Evolutionary conservation across 1,140 invertebrate genomes (phyloP).

Genomic region (Leucophenga varia): DNA sequence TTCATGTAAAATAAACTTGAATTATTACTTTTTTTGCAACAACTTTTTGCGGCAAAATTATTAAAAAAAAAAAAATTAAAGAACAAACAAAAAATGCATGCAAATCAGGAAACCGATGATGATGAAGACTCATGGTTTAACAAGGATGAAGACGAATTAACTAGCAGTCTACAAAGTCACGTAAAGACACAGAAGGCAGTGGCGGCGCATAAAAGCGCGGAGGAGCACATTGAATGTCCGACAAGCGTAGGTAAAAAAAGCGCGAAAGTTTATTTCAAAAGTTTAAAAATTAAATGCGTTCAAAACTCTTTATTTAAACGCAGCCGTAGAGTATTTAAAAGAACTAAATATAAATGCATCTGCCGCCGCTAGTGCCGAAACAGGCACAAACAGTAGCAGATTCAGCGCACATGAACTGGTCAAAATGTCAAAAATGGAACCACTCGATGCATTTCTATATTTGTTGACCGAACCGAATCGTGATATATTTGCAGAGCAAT

Average conservation of each 20-base stretch:
- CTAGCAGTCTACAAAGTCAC: conserved; percentile 24
- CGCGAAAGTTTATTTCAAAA: background rate
- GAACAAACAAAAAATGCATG: too few relatives aligned
- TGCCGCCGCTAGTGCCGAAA: background rate
- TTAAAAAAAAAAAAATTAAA: too few relatives aligned
- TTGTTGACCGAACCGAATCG: conserved; percentile 33
- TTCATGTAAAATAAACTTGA: too few relatives aligned
- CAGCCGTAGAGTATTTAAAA: conserved; percentile 5
- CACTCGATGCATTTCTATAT: conserved; percentile 48
- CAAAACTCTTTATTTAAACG: background rate
- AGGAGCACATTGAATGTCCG: conserved; percentile 18
- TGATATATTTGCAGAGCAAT: conserved; percentile 34
- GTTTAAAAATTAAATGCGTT: background rate
- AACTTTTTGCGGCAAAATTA: too few relatives aligned
- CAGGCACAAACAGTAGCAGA: conserved; percentile 1
- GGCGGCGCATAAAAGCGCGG: conserved; percentile 6
- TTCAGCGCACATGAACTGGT: conserved; percentile 25
- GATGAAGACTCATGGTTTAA: conserved; percentile 48
- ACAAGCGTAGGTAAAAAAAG: conserved; percentile 1
- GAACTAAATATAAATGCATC: conserved; percentile 9
- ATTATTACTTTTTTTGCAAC: too few relatives aligned
- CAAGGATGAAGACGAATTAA: conserved; percentile 40
- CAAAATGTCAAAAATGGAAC: conserved; percentile 15
- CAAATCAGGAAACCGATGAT: conserved; percentile 3
- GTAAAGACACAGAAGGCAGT: conserved; percentile 9